Evolutionary conservation across 2,113 vertebrate species (phyloP).

Genomic region (Apus apus): DNA sequence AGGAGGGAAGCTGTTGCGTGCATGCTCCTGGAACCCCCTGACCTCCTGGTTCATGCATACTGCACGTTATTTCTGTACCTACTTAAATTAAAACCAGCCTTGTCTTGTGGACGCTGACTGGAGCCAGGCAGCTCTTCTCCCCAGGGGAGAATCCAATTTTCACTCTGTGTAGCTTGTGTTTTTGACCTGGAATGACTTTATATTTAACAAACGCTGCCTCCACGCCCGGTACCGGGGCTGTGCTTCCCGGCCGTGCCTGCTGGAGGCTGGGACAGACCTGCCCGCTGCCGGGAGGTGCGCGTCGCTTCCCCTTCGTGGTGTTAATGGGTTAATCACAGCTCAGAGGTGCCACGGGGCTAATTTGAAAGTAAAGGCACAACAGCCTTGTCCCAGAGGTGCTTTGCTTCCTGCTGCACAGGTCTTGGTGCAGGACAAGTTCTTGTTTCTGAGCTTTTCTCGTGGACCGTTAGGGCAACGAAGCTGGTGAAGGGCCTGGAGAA

Average conservation of each 20-base stretch:
- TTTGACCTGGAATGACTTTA: slow-evolving; percentile 66
- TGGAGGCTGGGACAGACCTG: not conserved
- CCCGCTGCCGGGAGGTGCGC: not conserved
- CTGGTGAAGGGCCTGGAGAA: no score
- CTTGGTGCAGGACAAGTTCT: not conserved
- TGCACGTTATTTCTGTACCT: slow-evolving; percentile 64
- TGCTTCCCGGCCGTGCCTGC: not conserved
- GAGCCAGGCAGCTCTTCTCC: slow-evolving; percentile 60
- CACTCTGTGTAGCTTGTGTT: slow-evolving; percentile 30
- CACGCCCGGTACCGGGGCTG: not conserved
- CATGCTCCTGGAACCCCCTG: slow-evolving; percentile 46
- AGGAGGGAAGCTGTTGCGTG: slow-evolving; percentile 52
- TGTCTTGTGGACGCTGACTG: slow-evolving; percentile 24
- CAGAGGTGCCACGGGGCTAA: not conserved
- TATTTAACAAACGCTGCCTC: not conserved
- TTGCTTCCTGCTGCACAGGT: not conserved
- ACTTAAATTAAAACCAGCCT: slow-evolving; percentile 61
- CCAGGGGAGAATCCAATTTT: slow-evolving; percentile 58
- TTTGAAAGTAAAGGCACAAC: not conserved
- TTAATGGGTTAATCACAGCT: not conserved
- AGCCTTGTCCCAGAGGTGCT: not conserved
- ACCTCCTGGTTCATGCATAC: slow-evolving; percentile 6
- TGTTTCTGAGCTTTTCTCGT: not conserved
- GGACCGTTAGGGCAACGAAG: not conserved
- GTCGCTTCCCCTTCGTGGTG: not conserved